These are phyloP conservation scores for Hippocampus abdominalis DNA, from an alignment of 2,113 vertebrate genomes.

Conservation along the genomic window DNA sequence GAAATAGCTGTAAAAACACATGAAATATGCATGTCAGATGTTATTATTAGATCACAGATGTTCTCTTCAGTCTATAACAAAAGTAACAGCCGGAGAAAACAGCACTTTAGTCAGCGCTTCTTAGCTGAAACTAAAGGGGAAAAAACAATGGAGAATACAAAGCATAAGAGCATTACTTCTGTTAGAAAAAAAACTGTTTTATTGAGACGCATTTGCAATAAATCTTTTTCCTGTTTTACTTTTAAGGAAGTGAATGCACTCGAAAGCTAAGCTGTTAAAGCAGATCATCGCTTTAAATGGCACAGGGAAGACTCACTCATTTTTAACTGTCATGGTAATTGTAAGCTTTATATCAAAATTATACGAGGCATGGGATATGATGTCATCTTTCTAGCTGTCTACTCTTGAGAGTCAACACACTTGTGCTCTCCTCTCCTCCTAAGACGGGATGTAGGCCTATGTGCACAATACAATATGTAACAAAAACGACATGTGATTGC, in stretches of 20 bases:
- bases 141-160: conserved; percentile 7
- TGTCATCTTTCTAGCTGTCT: background rate
- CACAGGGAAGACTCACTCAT: conserved; percentile 13
- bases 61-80: conserved; percentile 59
- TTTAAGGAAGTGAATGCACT: background rate
- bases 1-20: conserved; percentile 71
- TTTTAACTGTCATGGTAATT: conserved; percentile 29
- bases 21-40: conserved; percentile 65
- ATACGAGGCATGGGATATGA: conserved; percentile 26
- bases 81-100: conserved; percentile 46
- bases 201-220: conserved; percentile 7
- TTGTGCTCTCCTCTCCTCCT: background rate
- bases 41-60: conserved; percentile 68
- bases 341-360: conserved; percentile 28
- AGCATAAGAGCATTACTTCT: conserved; percentile 6
- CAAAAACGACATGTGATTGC: background rate
- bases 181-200: background rate
- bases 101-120: conserved; percentile 22
- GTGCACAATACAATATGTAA: background rate
- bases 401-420: background rate
- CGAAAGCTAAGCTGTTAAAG: conserved; percentile 22
- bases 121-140: conserved; percentile 23
- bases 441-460: background rate
- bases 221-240: background rate
- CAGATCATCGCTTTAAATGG: background rate